Base-by-base conservation (phyloP, 2,797 vertebrate genomes). In the Echeneis naucrates region DNA sequence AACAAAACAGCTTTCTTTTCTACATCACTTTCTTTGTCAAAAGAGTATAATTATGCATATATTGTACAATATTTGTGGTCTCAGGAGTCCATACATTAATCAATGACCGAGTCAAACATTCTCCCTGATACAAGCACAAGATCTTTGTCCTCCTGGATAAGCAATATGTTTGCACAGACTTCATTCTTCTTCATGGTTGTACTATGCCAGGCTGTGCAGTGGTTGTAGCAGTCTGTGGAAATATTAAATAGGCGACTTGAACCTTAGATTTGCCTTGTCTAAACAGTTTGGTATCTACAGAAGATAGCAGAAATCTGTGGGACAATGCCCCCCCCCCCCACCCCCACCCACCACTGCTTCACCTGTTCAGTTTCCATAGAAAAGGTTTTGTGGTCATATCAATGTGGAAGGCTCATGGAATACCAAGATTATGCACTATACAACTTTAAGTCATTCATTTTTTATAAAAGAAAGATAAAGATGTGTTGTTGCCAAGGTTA, bases 401-500 rank as follows among this genome's bases (percentile, higher is more conserved):
- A n/a, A n/a, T n/a, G n/a, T n/a, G n/a, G n/a, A n/a, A n/a, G n/a
- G n/a, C n/a, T n/a, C n/a, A n/a, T n/a, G n/a, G n/a, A n/a, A n/a
- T n/a, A n/a, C n/a, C n/a, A n/a, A n/a, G n/a, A n/a, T n/a, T n/a
- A n/a, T n/a, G n/a, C n/a, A n/a, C n/a, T n/a, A 38, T 42, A 60
- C 47, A 33, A 38, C 8, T 19, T 40, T 12, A 33, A 24, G 14
- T 33, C 12, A 48, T 26, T 3, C 10, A n/a, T 35, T 58, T 47
- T 33, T 56, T 26, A n/a, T 51, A 37, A 62, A 40, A 30, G n/a
- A 12, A 68, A 64, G 44, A 30, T 30, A 30, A 45, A 72, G 16
- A 54, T 40, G 26, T 40, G 62, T 13, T 23, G 68, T 77, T 76
- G 53, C 52, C 33, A 32, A 71, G 72, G 72, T 75, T 67, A 71